phyloP scores from a whole-genome alignment of 2,888 invertebrate species.

The Zaprionus bogoriensis region DNA sequence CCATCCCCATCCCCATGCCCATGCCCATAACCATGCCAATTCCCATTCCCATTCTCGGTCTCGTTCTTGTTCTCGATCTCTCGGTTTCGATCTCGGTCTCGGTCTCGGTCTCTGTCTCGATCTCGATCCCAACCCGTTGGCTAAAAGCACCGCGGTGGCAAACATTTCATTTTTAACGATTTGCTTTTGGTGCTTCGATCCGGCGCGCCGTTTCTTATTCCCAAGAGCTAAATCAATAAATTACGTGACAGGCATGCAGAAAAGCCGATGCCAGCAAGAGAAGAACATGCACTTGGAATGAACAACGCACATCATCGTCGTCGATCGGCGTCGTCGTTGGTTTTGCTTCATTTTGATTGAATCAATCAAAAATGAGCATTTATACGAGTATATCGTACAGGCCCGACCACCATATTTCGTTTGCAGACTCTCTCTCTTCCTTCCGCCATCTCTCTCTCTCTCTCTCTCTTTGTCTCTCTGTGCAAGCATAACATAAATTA shows the following conservation, averaged over 20 bases:
- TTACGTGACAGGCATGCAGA: conserved; percentile 82
- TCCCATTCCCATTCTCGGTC: too few relatives aligned
- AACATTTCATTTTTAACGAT: conserved; percentile 74
- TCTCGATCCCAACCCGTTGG: conserved; percentile 16
- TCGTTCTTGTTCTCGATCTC: too few relatives aligned
- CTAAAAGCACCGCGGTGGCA: conserved; percentile 66
- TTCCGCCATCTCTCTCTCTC: too few relatives aligned
- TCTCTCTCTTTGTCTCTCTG: too few relatives aligned
- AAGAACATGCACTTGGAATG: conserved; percentile 24
- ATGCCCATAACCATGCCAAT: too few relatives aligned
- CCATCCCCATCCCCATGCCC: not conserved
- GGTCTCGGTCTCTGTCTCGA: too few relatives aligned
- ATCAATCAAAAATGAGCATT: conserved; percentile 79
- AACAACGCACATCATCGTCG: conserved; percentile 49
- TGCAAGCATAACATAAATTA: conserved; percentile 64
- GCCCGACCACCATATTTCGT: conserved; percentile 37
- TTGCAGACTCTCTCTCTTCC: too few relatives aligned
- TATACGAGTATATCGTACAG: conserved; percentile 33
- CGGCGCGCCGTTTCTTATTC: conserved; percentile 63
- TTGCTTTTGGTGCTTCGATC: conserved; percentile 48
- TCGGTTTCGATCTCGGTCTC: too few relatives aligned
- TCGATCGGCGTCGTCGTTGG: conserved; percentile 42
- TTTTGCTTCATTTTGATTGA: conserved; percentile 79
- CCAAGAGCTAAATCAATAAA: conserved; percentile 83
- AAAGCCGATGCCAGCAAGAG: conserved; percentile 63